phyloP scores from a whole-genome alignment of 1,140 invertebrate genomes.

The Hycleus cichorii region DNA sequence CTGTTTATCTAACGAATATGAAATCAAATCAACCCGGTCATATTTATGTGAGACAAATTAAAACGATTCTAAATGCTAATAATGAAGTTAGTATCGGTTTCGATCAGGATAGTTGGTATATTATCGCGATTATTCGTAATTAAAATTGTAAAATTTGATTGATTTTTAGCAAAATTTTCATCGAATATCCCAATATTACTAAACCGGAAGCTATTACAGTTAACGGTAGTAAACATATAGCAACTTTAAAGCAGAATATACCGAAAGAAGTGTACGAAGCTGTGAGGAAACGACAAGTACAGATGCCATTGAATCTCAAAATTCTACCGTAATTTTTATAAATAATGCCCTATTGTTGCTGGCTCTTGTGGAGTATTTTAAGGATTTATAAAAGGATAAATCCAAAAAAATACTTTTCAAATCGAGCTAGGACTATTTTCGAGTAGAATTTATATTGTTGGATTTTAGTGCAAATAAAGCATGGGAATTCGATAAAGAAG shows the following conservation, averaged over 20 bases:
- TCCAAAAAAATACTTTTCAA: not conserved
- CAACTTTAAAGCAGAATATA: constrained; percentile 52
- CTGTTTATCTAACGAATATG: constrained; percentile 63
- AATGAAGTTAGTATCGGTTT: constrained; percentile 54
- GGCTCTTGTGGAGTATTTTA: too few relatives aligned
- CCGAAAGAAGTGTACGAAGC: constrained; percentile 69
- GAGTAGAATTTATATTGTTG: not conserved
- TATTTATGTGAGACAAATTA: constrained; percentile 22
- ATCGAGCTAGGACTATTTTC: not conserved
- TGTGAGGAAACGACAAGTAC: constrained; percentile 60
- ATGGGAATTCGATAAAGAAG: constrained; percentile 20
- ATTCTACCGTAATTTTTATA: constrained; percentile 46
- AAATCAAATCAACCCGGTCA: constrained; percentile 60
- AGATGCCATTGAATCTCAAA: constrained; percentile 44
- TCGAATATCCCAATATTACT: constrained; percentile 49
- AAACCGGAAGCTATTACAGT: constrained; percentile 18
- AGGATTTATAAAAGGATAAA: too few relatives aligned
- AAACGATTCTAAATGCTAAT: not conserved
- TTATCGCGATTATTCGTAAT: not conserved
- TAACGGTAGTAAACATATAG: constrained; percentile 25
- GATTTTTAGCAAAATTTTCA: constrained; percentile 46
- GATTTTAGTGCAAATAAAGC: constrained; percentile 23
- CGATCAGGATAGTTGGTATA: constrained; percentile 47
- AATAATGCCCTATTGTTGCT: too few relatives aligned
- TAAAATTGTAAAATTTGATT: not conserved